Evolutionary conservation across 2,888 invertebrate genomes (phyloP), one percentile per base, ranked within the genome.

Genomic region (Lepidonotus clava): DNA sequence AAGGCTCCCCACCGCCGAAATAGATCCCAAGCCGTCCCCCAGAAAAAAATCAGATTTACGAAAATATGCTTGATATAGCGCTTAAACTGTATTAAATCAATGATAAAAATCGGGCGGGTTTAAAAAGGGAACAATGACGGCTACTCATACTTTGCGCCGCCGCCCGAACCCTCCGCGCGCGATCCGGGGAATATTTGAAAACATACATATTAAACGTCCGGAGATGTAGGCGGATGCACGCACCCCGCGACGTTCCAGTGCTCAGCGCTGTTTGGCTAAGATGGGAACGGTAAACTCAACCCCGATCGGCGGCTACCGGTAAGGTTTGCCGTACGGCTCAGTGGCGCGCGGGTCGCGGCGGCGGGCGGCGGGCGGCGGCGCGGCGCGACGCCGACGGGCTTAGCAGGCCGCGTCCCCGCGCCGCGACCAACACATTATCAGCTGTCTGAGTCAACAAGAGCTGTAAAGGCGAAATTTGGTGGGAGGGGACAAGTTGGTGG

Each of bases 401-500:
- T 80, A 80, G 46, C 11, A 11, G 32, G 24, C 76, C 5, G 80
- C 80, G 71, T 46, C 51, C 11, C 46, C 46, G 80, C 41, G 46
- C 28, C 80, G 41, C 80, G 51, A 24, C 51, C 46, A 80, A 80
- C 80, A 80, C 80, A 80, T 80, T 80, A 80, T 80, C 80, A 34
- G 32, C 80, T 80, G 80, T 80, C 80, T 80, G 80, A 46, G 80
- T 80, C 80, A 80, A 80, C 80, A 80, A 41, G 24, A 46, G 32
- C 8, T 6, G 41, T 28, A 46, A 80, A 80, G 41, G 46, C 80
- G 41, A 80, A 80, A 80, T 80, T 80, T 80, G 41, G 34, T 24
- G 80, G 80, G 80, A n/a, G 46, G 80, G 80, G 80, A 80, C 80
- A 51, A n/a, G n/a, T 32, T 61, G 8, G 61, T 2, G 24, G 28